Conservation (phyloP, 2,888 invertebrate species). For the Salpingus planirostris region DNA sequence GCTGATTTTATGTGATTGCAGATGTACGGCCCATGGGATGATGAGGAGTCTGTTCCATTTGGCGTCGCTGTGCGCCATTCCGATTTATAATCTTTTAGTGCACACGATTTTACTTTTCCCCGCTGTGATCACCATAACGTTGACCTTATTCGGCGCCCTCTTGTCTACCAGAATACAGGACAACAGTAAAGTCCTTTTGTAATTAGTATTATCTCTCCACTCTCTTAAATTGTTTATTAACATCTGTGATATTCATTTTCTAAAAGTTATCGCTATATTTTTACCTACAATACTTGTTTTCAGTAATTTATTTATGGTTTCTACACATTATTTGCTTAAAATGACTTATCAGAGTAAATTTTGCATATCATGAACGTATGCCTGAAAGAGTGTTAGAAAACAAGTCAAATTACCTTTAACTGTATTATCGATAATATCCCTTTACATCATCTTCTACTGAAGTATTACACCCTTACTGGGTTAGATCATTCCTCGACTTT, state of each 20-base stretch:
- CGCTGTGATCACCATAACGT: constrained; percentile 33
- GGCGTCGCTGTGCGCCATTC: constrained; percentile 45
- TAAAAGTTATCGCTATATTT: no score
- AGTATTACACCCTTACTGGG: no score
- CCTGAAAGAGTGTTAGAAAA: no score
- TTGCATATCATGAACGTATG: no score
- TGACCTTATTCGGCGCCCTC: constrained; percentile 33
- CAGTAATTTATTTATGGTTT: no score
- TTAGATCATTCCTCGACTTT: no score
- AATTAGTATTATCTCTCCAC: constrained; percentile 17
- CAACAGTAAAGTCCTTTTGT: constrained; percentile 39
- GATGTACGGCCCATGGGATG: constrained; percentile 51
- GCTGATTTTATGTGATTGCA: constrained; percentile 26
- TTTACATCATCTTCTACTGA: no score
- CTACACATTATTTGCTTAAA: no score
- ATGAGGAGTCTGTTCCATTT: constrained; percentile 46
- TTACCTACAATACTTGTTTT: no score
- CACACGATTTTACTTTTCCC: constrained; percentile 37
- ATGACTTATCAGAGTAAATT: no score
- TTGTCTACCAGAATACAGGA: constrained; percentile 38
- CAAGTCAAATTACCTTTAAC: no score
- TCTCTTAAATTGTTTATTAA: constrained; percentile 13
- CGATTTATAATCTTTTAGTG: constrained; percentile 35
- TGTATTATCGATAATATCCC: no score
- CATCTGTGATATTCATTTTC: constrained; percentile 22